phyloP scores from a whole-genome alignment of 2,113 vertebrate species.

The human region GRCh38 chr2:31760501-31761000 shows the following conservation, averaged over 20 bases:
- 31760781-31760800: background rate
- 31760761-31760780: background rate
- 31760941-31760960: background rate
- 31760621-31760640: background rate
- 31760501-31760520: background rate
- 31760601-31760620: background rate
- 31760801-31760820: background rate
- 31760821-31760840: background rate
- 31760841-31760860: background rate
- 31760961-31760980: background rate
- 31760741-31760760: background rate
- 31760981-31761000: background rate
- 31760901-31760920: background rate
- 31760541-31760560: background rate
- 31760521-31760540: background rate
- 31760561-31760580: background rate
- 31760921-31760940: background rate
- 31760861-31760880: background rate
- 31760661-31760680: background rate
- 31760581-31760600: background rate
- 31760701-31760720: background rate
- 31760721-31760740: background rate
- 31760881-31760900: background rate
- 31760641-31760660: background rate
- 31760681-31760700: background rate